Conservation (phyloP, 2,797 vertebrate genomes). For the Nannoperca australis region DNA sequence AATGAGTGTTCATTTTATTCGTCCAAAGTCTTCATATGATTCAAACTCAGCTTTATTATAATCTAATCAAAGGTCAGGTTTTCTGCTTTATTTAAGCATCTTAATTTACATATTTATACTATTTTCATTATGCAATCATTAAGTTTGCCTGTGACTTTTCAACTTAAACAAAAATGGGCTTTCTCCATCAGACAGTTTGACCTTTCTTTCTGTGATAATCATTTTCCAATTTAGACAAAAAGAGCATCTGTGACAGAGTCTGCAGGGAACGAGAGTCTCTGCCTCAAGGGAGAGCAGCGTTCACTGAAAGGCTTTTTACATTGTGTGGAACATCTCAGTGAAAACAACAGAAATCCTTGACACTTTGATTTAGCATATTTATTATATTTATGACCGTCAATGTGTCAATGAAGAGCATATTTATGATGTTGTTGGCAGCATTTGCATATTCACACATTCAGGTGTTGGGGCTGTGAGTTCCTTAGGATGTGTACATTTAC, state of each 20-base stretch:
- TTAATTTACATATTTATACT: conserved; percentile 18
- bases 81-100: background rate
- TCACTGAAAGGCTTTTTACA: conserved; percentile 28
- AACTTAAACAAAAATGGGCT: conserved; percentile 10
- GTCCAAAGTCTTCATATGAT: background rate
- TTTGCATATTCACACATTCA: conserved; percentile 33
- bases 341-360: conserved; percentile 7
- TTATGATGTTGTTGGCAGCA: conserved; percentile 34
- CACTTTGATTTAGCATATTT: conserved; percentile 33
- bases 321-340: conserved; percentile 4
- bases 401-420: conserved; percentile 5
- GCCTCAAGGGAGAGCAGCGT: conserved; percentile 37
- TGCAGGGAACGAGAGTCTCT: conserved; percentile 34
- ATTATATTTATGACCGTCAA: conserved; percentile 31
- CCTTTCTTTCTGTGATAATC: conserved; percentile 57
- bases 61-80: background rate
- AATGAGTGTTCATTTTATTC: no score
- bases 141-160: conserved; percentile 27
- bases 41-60: background rate
- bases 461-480: conserved; percentile 37
- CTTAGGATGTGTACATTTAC: conserved; percentile 60
- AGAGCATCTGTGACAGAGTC: conserved; percentile 56
- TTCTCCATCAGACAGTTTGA: conserved; percentile 38
- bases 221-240: conserved; percentile 59
- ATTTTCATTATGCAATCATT: conserved; percentile 4